These are phyloP conservation scores for Plebejus melissa DNA, from an alignment of 2,888 invertebrate genomes.

Conservation along the genomic window DNA sequence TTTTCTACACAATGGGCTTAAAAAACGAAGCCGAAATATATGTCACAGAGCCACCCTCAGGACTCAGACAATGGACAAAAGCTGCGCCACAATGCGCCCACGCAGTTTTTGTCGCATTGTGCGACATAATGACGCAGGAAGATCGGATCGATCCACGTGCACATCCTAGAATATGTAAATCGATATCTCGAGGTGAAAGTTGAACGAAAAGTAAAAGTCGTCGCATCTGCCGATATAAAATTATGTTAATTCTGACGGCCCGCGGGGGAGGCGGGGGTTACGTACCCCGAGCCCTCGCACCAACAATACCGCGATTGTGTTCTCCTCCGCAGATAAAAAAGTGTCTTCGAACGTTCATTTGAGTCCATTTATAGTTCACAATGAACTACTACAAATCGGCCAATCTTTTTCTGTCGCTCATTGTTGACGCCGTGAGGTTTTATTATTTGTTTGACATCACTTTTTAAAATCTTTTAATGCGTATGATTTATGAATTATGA, in stretches of 20 bases:
- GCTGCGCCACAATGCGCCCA: slow-evolving; percentile 62
- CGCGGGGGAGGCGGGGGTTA: slow-evolving; percentile 56
- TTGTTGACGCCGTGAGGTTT: slow-evolving; percentile 51
- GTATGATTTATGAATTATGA: slow-evolving; percentile 58
- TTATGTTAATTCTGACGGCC: slow-evolving; percentile 55
- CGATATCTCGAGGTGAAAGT: slow-evolving; percentile 73
- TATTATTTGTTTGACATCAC: slow-evolving; percentile 60
- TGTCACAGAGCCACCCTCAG: slow-evolving; percentile 76
- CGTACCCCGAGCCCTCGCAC: slow-evolving; percentile 47
- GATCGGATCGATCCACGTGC: slow-evolving; percentile 56
- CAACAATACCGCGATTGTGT: slow-evolving; percentile 58
- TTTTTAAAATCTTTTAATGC: slow-evolving; percentile 51
- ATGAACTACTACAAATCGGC: slow-evolving; percentile 65
- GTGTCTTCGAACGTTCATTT: slow-evolving; percentile 51
- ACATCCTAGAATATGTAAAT: slow-evolving; percentile 61
- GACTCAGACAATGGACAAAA: slow-evolving; percentile 70
- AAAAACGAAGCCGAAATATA: slow-evolving; percentile 75
- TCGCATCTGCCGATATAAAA: slow-evolving; percentile 61
- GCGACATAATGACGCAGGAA: slow-evolving; percentile 57
- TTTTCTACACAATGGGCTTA: slow-evolving; percentile 76
- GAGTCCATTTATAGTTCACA: slow-evolving; percentile 51
- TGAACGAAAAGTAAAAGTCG: slow-evolving; percentile 76
- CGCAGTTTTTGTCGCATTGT: slow-evolving; percentile 55
- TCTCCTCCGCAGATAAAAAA: slow-evolving; percentile 52
- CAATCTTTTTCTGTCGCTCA: slow-evolving; percentile 58